Evolutionary conservation across 2,797 vertebrate genomes (phyloP).

Genomic region (Staurois parvus): DNA sequence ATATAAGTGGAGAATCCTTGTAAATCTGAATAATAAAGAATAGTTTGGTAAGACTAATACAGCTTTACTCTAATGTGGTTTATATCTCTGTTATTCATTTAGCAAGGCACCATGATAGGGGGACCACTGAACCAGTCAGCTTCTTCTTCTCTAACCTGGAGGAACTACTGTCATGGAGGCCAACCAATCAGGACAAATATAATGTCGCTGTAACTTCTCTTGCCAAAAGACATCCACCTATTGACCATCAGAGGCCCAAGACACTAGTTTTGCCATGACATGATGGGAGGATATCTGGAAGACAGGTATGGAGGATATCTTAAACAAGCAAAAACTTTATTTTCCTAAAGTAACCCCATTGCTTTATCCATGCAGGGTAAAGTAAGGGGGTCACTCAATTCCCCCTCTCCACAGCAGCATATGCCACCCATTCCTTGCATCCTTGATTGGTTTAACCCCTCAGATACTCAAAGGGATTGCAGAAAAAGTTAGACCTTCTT

Average conservation of each 20-base stretch:
- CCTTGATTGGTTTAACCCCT: too few species aligned
- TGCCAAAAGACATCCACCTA: conserved; percentile 78
- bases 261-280: conserved; percentile 94
- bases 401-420: too few species aligned
- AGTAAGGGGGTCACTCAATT: too few species aligned
- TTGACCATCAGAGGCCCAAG: conserved; percentile 72
- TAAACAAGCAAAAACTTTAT: too few species aligned
- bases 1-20: neutral
- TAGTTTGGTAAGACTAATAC: neutral
- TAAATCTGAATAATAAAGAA: neutral
- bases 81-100: conserved; percentile 26
- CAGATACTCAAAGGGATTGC: too few species aligned
- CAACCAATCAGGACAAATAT: conserved; percentile 77
- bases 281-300: conserved; percentile 93
- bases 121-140: conserved; percentile 87
- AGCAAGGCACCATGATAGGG: conserved; percentile 85
- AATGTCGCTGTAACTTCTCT: conserved; percentile 79
- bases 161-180: conserved; percentile 86
- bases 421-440: too few species aligned
- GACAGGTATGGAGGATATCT: conserved; percentile 81
- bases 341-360: too few species aligned
- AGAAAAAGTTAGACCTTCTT: too few species aligned
- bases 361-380: too few species aligned
- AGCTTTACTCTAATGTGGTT: neutral
- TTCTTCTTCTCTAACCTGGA: conserved; percentile 83